Base-by-base conservation (phyloP, 2,797 vertebrate genomes). In the Catamblyrhynchus diadema region DNA sequence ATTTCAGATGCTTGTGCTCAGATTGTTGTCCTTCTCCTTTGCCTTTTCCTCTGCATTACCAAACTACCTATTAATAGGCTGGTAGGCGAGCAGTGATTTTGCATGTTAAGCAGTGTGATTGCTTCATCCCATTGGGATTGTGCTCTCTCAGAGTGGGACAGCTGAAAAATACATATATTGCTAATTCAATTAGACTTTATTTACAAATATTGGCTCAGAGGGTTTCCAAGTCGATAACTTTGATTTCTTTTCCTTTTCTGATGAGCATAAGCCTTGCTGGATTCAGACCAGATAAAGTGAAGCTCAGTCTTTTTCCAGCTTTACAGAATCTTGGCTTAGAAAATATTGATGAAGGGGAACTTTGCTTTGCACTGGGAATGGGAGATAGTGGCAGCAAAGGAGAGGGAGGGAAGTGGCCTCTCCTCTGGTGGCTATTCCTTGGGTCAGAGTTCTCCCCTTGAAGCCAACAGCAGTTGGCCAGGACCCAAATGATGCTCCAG, bases 131-230 rank as follows among this genome's bases (percentile, higher is more conserved):
- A 69, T n/a, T 3, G 4, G 44, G 37, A 64, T 27, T 44, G 57
- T 87, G 15, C 32, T 78, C 35, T 78, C 83, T 78, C 27, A n/a
- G 32, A 66, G 28, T 64, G 91, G 54, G 81, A 42, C 35, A 85
- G 87, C 61, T 65, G 72, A 92, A 92, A 91, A 92, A 60, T 62
- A 25, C 14, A 82, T 61, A 14, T 44, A 66, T 59, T 61, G 56
- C 30, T 94, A 71, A 91, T 90, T 78, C 83, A 86, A 66, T 83
- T 72, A 71, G 82, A 50, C 27, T 81, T 86, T 41, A 81, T 93
- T 93, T 93, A 88, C 80, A 84, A 75, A 84, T 83, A 93, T 2
- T 84, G 50, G 19, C 57, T 89, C 50, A 69, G 77, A 75, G 45
- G 28, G 61, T 91, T 83, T 88, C 72, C 85, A 89, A 83, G 67